Conservation (phyloP, 2,888 invertebrate genomes). For the Hybos culiciformis region DNA sequence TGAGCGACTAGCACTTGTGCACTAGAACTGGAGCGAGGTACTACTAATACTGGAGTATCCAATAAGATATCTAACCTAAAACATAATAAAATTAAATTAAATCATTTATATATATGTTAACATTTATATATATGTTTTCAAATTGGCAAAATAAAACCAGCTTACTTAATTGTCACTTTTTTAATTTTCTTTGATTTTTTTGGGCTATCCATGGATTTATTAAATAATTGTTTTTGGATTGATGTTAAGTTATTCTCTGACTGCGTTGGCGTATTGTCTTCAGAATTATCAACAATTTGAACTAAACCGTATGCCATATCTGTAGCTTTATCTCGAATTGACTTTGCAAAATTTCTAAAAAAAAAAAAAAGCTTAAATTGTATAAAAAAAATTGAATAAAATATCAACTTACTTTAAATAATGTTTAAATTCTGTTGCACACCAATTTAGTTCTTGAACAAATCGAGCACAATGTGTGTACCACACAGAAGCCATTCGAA, state of each 20-base stretch:
- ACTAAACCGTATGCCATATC: conserved; percentile 88
- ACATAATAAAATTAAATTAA: conserved; percentile 1
- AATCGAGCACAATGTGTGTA: conserved; percentile 86
- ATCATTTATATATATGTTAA: background rate
- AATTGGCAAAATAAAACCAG: background rate
- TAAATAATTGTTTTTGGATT: background rate
- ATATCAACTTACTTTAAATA: conserved; percentile 41
- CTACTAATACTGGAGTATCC: conserved; percentile 81
- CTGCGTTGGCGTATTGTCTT: background rate
- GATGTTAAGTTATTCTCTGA: background rate
- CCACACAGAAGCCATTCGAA: conserved; percentile 77
- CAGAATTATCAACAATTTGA: conserved; percentile 35
- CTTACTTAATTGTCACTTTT: conserved; percentile 14
- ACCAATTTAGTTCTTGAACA: conserved; percentile 71
- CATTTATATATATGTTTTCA: too few species aligned
- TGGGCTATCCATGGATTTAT: conserved; percentile 11
- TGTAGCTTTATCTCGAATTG: conserved; percentile 79
- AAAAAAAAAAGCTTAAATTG: conserved; percentile 7
- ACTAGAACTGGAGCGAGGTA: conserved; percentile 67
- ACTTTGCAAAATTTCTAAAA: conserved; percentile 59
- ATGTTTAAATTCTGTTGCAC: conserved; percentile 81
- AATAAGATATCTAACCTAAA: conserved; percentile 58
- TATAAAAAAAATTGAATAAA: background rate
- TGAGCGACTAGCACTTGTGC: conserved; percentile 80
- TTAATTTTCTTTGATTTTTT: conserved; percentile 11